Evolutionary conservation across 2,888 invertebrate genomes (phyloP), one percentile per base, ranked within the genome.

Genomic region (Drosophila fulvimacula): DNA sequence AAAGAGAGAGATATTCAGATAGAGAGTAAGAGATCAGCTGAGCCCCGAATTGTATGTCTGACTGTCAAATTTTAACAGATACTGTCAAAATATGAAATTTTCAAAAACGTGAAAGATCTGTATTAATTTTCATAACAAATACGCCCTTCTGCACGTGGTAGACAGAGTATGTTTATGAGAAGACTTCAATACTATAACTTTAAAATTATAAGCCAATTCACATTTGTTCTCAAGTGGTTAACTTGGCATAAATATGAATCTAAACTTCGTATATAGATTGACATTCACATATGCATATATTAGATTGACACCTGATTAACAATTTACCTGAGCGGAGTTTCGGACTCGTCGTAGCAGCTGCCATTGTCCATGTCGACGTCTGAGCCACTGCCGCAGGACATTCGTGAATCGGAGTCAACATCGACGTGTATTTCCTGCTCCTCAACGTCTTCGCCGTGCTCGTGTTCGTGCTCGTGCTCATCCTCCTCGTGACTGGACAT

Each of bases 371-470:
- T 91, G 87, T 93, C 93, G 62, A 93, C 90, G 82, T 93, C 93
- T 58, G 93, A 92, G 55, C 92, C 91, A 44, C 91, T 91, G 64
- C 92, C 92, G 69, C 92, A 92, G 71, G 85, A 93, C 85, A 93
- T 91, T 49, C 93, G 79, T 27, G 92, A 93, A 90, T 91, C 93
- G 77, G 88, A 92, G 82, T 89, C 93, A 67, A 91, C 93, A 88
- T 90, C 93, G 74, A 91, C 93, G 78, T 92, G 92, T 80, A 91
- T 93, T 88, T 91, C 92, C 83, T 90, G 93, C 79, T 91, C 93
- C 79, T 85, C 91, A 77, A 89, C 92, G 81, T 90, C 92, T 82
- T 89, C 92, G 82, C 87, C 83, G 24, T 82, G 72, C 66, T 86
- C 82, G 52, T 73, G 70, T 52, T 85, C 86, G 27, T 85, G 82